phyloP scores from a whole-genome alignment of 1,140 invertebrate genomes.

The Drosophila dunni region DNA sequence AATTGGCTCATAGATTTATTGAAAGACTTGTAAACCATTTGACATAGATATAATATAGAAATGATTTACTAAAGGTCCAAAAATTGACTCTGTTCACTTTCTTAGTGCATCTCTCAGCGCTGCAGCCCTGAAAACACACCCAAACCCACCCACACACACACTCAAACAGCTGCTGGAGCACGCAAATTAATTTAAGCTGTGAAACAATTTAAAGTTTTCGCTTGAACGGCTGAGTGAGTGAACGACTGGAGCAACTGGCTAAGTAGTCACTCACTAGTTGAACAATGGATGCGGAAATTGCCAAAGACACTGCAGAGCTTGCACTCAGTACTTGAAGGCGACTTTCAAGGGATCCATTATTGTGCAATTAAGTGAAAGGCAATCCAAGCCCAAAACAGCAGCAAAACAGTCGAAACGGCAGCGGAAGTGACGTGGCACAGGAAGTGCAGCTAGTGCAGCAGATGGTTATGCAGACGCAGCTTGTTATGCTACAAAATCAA shows the following conservation, averaged over 20 bases:
- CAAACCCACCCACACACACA: background rate
- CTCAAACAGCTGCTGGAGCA: slow-evolving; percentile 29
- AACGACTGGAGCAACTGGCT: slow-evolving; percentile 31
- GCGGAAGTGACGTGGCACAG: slow-evolving; percentile 59
- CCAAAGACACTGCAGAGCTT: slow-evolving; percentile 53
- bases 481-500: slow-evolving; percentile 72
- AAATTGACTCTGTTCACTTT: background rate
- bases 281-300: slow-evolving; percentile 77
- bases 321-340: slow-evolving; percentile 37
- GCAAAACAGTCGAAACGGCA: slow-evolving; percentile 51
- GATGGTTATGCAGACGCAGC: slow-evolving; percentile 33
- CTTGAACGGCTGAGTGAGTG: slow-evolving; percentile 37
- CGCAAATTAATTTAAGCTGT: slow-evolving; percentile 76
- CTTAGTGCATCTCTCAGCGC: background rate
- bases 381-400: slow-evolving; percentile 25
- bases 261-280: slow-evolving; percentile 23
- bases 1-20: too few relatives aligned
- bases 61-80: too few relatives aligned
- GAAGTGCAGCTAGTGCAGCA: slow-evolving; percentile 67
- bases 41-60: too few relatives aligned
- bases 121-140: slow-evolving; percentile 40
- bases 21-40: too few relatives aligned
- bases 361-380: slow-evolving; percentile 76
- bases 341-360: slow-evolving; percentile 38
- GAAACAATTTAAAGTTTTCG: slow-evolving; percentile 75